Base-by-base conservation (phyloP, 2,888 invertebrate genomes). In the Cephalotes varians region DNA sequence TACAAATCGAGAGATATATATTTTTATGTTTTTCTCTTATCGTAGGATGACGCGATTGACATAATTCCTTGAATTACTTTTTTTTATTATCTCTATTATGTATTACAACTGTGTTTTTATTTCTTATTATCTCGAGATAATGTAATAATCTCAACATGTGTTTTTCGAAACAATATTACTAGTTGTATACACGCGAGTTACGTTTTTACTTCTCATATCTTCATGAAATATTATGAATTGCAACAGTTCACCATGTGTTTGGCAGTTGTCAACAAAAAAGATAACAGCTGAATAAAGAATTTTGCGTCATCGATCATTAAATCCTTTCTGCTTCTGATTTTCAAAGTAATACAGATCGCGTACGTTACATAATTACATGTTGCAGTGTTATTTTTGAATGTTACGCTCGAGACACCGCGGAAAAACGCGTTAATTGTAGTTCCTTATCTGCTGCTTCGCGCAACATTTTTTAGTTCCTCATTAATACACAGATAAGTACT, bases 401-500 rank as follows among this genome's bases (percentile, higher is more conserved):
- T 76, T 40, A 2, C 15, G 6, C 18, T 37, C 25, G 15, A 54
- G 37, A 51, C 40, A 76, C n/a, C 34, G 18, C 37, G 25, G 37
- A 64, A 47, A 34, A 51, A 31, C 3, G 69, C 25, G 18, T 34
- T 56, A 15, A 79, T 69, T 69, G 5, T 67, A n/a, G 15, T 37
- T 64, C 0, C 62, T 76, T 74, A 74, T 74, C 40, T 51, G 12
- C 10, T 40, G 31, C 49, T 62, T 34, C 18, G 47, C 9, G 31
- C 54, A 31, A 77, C 21, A 31, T 69, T 34, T 76, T 62, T 25
- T 34, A 40, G 21, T 31, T 79, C n/a, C 28, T 31, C n/a, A 18
- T 54, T 69, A 69, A 79, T 44, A 44, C 25, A 6, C 21, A 67
- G 69, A 79, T 56, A 79, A 69, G 18, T 69, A 47, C 21, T 56